Evolutionary conservation across 2,888 invertebrate species (phyloP).

Genomic region (Drosophila fulvimacula): DNA sequence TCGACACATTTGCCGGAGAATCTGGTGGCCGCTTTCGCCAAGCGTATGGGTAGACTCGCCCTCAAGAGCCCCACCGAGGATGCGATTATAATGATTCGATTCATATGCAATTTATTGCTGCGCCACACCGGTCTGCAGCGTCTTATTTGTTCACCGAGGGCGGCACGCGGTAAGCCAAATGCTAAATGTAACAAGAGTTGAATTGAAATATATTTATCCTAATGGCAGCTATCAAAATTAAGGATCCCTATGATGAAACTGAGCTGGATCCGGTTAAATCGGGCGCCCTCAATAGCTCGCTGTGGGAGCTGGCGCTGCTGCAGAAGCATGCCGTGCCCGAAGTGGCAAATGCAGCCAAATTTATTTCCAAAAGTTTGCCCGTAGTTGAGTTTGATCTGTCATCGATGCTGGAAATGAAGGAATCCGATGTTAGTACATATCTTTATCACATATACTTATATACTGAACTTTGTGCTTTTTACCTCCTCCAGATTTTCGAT

Average conservation of each 20-base stretch:
- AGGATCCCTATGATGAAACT: slow-evolving; percentile 94
- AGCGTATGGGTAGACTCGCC: slow-evolving; percentile 93
- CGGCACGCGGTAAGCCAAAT: slow-evolving; percentile 82
- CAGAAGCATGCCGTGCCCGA: slow-evolving; percentile 90
- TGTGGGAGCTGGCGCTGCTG: slow-evolving; percentile 96
- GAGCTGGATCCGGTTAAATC: slow-evolving; percentile 92
- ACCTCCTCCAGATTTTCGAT: slow-evolving; percentile 88
- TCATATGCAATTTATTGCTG: slow-evolving; percentile 93
- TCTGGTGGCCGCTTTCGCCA: slow-evolving; percentile 96
- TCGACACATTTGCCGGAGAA: slow-evolving; percentile 97
- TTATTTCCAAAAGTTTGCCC: slow-evolving; percentile 89
- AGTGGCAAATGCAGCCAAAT: slow-evolving; percentile 90
- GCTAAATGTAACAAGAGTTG: too few species aligned
- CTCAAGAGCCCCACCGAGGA: slow-evolving; percentile 93
- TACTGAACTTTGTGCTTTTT: neutral
- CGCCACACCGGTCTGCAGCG: slow-evolving; percentile 93
- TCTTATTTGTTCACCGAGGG: slow-evolving; percentile 86
- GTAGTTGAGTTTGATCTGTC: slow-evolving; percentile 89
- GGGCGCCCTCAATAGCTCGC: slow-evolving; percentile 93
- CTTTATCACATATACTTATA: neutral
- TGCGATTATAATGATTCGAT: slow-evolving; percentile 90
- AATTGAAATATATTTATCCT: slow-evolving; percentile 41
- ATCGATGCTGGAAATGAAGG: slow-evolving; percentile 88
- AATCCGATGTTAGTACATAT: slow-evolving; percentile 86
- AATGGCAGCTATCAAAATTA: slow-evolving; percentile 50